Evolutionary conservation across 2,888 invertebrate species (phyloP), one percentile per base, ranked within the genome.

Genomic region (Lamproptera curius): DNA sequence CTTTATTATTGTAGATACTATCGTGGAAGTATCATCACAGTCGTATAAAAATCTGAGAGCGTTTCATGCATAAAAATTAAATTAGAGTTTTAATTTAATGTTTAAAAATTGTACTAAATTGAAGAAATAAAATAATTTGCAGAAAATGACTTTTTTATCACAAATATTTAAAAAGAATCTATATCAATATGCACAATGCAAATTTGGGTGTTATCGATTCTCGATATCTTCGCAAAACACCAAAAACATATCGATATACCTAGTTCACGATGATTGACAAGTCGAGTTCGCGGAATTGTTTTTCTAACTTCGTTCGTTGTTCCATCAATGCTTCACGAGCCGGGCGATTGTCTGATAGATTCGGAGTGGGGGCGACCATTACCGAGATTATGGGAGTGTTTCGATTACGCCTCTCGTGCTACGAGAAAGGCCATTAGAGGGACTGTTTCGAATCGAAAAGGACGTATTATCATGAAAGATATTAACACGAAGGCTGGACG

Each of bases 361-460:
- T 39, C 39, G 39, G 49, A 53, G 52, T 42, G 50, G 44, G 50
- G 9, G 28, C 51, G 48, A 62, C 59, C 63, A 65, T 67, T 63
- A 70, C 63, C 50, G 54, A 60, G 58, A 65, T 49, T 39, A 43
- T 49, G 13, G 39, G 36, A 34, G 64, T 62, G 60, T 62, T 61
- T 61, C 59, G 62, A 66, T 65, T 57, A 52, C 61, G 57, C 59
- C 55, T 58, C 52, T 49, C 58, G 57, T 57, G 58, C 62, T 64
- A 61, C 55, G 56, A 65, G 69, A 70, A 67, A 67, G 63, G 75
- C 42, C 76, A 83, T 84, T 83, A 82, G 73, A 79, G 75, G 78
- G 78, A 83, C 83, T 80, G 79, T 76, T 57, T 56, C 47, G 52
- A 61, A 61, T 61, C 49, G 41, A 50, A 43, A 56, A 57, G 56